A percentile compares a stretch with the other conserved stretches of the same genome.
These are phyloP conservation scores for Hoplostethus mediterraneus DNA, from an alignment of 2,797 vertebrate species.

Conservation along the genomic window DNA sequence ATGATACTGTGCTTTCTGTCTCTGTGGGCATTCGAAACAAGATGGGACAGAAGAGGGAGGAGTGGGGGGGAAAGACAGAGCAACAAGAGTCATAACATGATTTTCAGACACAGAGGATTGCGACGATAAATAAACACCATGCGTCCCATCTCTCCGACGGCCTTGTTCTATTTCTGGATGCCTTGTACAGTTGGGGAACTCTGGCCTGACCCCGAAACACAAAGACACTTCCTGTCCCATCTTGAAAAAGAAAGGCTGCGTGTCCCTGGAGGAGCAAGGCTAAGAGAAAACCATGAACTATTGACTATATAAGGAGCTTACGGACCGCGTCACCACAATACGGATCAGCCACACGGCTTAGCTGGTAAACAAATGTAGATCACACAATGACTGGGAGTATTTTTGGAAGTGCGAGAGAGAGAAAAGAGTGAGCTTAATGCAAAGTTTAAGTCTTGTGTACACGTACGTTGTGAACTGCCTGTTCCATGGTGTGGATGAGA, in stretches of 20 bases:
- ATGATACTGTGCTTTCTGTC: slow-evolving; percentile 39
- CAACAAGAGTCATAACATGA: background rate
- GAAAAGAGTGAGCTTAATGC: slow-evolving; percentile 9
- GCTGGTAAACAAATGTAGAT: slow-evolving; percentile 34
- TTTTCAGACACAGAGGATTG: slow-evolving; percentile 9
- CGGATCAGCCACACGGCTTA: slow-evolving; percentile 14
- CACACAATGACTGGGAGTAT: slow-evolving; percentile 1
- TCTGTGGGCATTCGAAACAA: slow-evolving; percentile 33
- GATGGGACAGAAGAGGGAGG: slow-evolving; percentile 4
- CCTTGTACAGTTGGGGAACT: slow-evolving; percentile 40
- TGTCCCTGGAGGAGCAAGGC: slow-evolving; percentile 48
- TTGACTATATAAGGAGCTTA: slow-evolving; percentile 73
- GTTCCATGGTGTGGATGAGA: slow-evolving; percentile 26
- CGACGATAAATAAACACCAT: slow-evolving; percentile 44
- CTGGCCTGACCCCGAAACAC: slow-evolving; percentile 54
- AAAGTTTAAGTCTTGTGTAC: slow-evolving; percentile 9
- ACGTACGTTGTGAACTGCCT: background rate
- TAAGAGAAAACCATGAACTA: slow-evolving; percentile 53
- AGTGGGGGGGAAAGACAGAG: background rate
- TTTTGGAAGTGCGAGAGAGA: slow-evolving; percentile 1
- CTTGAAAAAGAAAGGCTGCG: slow-evolving; percentile 53
- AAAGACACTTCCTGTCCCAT: slow-evolving; percentile 75
- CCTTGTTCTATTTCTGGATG: slow-evolving; percentile 58
- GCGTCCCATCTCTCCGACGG: slow-evolving; percentile 39
- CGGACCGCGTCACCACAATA: slow-evolving; percentile 30